Evolutionary conservation across 1,140 invertebrate species (phyloP), one percentile per base, ranked within the genome.

Genomic region (Lordiphosa stackelbergi): DNA sequence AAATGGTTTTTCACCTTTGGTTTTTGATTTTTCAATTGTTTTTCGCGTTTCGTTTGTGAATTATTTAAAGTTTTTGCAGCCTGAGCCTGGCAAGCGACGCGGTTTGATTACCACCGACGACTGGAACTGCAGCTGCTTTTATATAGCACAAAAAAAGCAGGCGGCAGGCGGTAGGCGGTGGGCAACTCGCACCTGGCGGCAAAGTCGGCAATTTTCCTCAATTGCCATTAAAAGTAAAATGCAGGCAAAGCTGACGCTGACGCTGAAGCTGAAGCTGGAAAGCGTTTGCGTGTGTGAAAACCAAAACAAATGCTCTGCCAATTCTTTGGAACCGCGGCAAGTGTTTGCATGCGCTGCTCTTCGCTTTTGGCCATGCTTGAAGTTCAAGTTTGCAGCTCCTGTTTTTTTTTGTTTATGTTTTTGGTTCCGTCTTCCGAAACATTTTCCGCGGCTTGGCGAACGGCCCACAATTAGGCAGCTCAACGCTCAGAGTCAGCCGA

Each of bases 361-460:
- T 47, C 40, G 41, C 45, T 49, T 60, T 63, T 57, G 57, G 66
- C 52, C 66, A 59, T 42, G 41, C 54, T 61, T 84, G 72, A 84
- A 83, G 77, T 81, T 81, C 78, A 81, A 81, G 77, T 84, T 81
- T 77, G n/a, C 12, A 10, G n/a, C 45, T 48, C 40, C 22, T 28
- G 45, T 24, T 16, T 34, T 57, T 56, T 42, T 31, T 11, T 62
- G 53, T 45, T 42, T 31, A 13, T 62, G 53, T 45, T 42, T 48
- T 57, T 38, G 53, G 58, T 79, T 81, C 75, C 75, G 75, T 81
- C 77, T 71, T 79, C 75, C 75, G 58, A 81, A 81, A 60, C 55
- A 41, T 40, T 49, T 49, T 49, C 31, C 31, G 51, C 19, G 53
- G 31, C 28, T 31, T 31, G 28, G 7, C 28, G 1, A 31, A 8